Conservation (phyloP, 2,888 invertebrate genomes). For the Leptinotarsa tumamoca region DNA sequence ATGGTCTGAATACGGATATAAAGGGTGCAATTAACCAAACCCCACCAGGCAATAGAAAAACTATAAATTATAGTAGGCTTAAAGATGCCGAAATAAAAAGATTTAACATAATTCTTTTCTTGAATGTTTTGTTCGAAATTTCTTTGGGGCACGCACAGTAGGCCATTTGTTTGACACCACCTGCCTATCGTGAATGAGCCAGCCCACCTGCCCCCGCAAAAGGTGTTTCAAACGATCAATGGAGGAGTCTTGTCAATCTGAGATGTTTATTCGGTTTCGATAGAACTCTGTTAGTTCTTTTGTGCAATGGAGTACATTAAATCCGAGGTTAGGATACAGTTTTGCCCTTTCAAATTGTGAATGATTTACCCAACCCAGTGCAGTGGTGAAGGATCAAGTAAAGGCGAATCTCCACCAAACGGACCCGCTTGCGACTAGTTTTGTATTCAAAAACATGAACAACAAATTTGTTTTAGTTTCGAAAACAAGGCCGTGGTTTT, state of each 20-base stretch:
- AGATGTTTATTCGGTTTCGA: not conserved
- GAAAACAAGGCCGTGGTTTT: too few relatives aligned
- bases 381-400: too few relatives aligned
- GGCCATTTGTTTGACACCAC: slow-evolving; percentile 31
- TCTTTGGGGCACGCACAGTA: slow-evolving; percentile 21
- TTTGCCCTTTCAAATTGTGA: too few relatives aligned
- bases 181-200: slow-evolving; percentile 31
- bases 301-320: not conserved
- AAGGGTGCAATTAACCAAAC: not conserved
- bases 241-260: not conserved
- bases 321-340: not conserved
- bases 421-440: too few relatives aligned
- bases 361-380: too few relatives aligned
- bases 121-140: slow-evolving; percentile 20
- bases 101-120: slow-evolving; percentile 10
- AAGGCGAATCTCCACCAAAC: too few relatives aligned
- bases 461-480: too few relatives aligned
- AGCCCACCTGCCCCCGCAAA: slow-evolving; percentile 42
- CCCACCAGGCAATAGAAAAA: not conserved
- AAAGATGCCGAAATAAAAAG: slow-evolving; percentile 14
- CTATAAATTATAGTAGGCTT: slow-evolving; percentile 1
- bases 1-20: not conserved
- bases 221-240: slow-evolving; percentile 24
- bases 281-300: not conserved
- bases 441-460: too few relatives aligned